Base-by-base conservation (phyloP, 2,113 vertebrate species). In the Sinosuthora webbiana region DNA sequence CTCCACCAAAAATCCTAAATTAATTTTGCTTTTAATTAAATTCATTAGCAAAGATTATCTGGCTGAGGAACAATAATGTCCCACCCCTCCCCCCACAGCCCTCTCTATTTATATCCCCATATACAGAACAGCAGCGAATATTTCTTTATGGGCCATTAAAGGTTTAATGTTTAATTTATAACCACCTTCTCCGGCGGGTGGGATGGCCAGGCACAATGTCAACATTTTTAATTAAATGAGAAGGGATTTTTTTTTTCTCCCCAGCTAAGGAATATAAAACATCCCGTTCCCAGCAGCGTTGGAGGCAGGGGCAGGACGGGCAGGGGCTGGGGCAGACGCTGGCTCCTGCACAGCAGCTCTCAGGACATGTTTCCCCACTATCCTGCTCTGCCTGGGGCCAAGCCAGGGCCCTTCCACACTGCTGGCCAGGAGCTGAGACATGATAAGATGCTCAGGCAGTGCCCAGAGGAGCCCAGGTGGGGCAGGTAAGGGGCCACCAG, bases 131-230 rank as follows among this genome's bases (percentile, higher is more conserved):
- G 97, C 93, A 97, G 96, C 1, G 75, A 97, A 95, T 95, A 97
- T 97, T 97, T 98, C 97, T 98, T 98, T 98, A 98, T 97, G 97
- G 97, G 95, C 97, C 98, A 98, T 98, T 98, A 98, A 98, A 97
- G 97, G 97, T 96, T 96, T 97, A 97, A 97, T 98, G 97, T 97
- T 98, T 98, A 98, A 98, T 98, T 98, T 98, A 98, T 97, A 96
- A 94, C 95, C 87, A 81, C 90, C 96, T 97, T 98, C 97, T 98
- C 96, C 53, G 79, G 97, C 83, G 96, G 97, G 97, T 64, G 33
- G 97, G 96, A 95, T 96, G 95, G 97, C 97, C 96, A 97, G 97
- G 97, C 96, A 97, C 95, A 97, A 97, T 97, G 97, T 98, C 98
- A 98, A 98, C 98, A 97, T 96, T 97, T 97, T 98, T 98, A 98